Evolutionary conservation across 2,113 vertebrate species (phyloP).

Genomic region (Apus apus): DNA sequence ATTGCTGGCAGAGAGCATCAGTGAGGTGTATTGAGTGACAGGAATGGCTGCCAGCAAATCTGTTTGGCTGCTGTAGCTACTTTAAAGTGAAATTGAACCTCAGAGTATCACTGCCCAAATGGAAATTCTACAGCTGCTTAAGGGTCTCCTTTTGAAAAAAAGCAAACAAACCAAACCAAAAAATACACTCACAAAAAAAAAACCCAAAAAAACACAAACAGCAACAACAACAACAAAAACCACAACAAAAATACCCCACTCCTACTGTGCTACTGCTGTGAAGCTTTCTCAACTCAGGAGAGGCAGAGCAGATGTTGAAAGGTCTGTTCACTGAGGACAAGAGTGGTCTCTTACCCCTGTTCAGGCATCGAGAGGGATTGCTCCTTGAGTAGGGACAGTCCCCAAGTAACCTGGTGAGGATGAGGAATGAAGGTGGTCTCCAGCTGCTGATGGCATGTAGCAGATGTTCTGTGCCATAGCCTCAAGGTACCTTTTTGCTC

Average conservation of each 20-base stretch:
- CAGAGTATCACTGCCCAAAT: not conserved
- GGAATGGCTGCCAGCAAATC: not conserved
- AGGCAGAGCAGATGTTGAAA: not conserved
- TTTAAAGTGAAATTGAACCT: not conserved
- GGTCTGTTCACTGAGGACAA: not conserved
- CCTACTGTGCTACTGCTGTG: not conserved
- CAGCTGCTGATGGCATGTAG: not conserved
- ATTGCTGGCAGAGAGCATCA: not conserved
- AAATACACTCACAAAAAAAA: no score
- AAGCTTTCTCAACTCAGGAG: not conserved
- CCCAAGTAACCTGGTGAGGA: accelerated
- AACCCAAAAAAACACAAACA: no score
- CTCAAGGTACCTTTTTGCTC: not conserved
- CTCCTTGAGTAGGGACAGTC: not conserved
- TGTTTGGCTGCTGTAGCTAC: not conserved
- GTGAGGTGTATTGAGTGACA: not conserved
- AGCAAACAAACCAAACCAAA: no score
- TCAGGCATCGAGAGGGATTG: not conserved
- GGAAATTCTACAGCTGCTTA: not conserved
- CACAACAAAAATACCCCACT: not conserved
- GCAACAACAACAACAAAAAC: no score
- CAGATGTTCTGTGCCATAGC: not conserved
- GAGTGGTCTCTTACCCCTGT: not conserved
- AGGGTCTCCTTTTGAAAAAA: not conserved
- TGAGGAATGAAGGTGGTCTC: not conserved